phyloP scores from a whole-genome alignment of 1,140 invertebrate genomes.

The Philotrypesis tridentata region DNA sequence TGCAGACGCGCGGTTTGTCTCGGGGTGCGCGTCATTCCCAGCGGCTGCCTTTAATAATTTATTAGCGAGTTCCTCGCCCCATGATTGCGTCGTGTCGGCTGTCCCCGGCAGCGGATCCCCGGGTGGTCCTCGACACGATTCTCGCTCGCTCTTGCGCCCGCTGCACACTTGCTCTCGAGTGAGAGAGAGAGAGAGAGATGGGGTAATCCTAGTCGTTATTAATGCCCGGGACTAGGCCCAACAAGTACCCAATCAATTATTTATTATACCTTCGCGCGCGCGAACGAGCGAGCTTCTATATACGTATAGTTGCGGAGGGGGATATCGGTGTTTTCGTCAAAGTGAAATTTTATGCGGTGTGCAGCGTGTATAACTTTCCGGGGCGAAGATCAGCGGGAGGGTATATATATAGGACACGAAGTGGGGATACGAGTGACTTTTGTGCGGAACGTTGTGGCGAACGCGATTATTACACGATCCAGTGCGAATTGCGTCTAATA shows the following conservation, averaged over 20 bases:
- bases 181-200: neutral
- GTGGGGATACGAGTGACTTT: too few species aligned
- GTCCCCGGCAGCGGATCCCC: slow-evolving; percentile 63
- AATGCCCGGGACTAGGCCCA: slow-evolving; percentile 22
- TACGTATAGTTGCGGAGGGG: too few species aligned
- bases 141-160: slow-evolving; percentile 2
- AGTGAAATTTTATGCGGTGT: slow-evolving; percentile 35
- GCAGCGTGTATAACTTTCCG: neutral
- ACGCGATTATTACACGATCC: too few species aligned
- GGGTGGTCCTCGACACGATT: slow-evolving; percentile 73
- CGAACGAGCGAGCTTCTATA: neutral
- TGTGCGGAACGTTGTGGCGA: too few species aligned
- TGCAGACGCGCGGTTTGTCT: neutral
- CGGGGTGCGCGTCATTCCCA: slow-evolving; percentile 66
- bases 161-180: neutral
- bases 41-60: slow-evolving; percentile 74
- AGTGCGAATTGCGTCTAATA: too few species aligned
- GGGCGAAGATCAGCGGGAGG: too few species aligned
- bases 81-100: slow-evolving; percentile 72
- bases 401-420: neutral
- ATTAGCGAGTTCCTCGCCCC: slow-evolving; percentile 65
- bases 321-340: neutral
- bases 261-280: slow-evolving; percentile 36
- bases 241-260: slow-evolving; percentile 52
- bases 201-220: slow-evolving; percentile 39